Conservation (phyloP, 2,888 invertebrate genomes). For the Pseudococcus jackbeardsleyi region DNA sequence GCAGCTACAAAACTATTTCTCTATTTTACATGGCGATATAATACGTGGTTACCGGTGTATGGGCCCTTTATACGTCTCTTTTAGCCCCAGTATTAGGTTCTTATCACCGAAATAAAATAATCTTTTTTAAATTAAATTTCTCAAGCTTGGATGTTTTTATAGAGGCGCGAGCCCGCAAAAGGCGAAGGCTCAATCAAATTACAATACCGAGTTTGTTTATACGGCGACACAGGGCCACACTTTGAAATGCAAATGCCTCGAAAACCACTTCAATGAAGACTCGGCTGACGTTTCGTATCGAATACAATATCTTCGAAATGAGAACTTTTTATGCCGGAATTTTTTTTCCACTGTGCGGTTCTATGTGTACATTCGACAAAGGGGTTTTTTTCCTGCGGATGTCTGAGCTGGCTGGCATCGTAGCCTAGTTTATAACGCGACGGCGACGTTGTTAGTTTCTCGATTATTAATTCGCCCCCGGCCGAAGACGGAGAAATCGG, state of each 20-base stretch:
- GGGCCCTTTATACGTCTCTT: no score
- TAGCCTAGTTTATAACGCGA: no score
- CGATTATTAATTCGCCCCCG: not conserved
- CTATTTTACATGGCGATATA: not conserved
- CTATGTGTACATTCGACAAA: not conserved
- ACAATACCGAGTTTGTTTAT: slow-evolving; percentile 17
- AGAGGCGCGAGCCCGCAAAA: not conserved
- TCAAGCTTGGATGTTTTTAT: not conserved
- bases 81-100: not conserved
- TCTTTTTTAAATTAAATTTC: slow-evolving; percentile 21
- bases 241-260: slow-evolving; percentile 28
- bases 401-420: no score
- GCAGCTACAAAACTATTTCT: not conserved
- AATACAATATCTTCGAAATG: slow-evolving; percentile 17
- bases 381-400: no score
- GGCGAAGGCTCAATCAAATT: slow-evolving; percentile 19
- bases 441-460: not conserved
- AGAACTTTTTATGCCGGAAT: not conserved
- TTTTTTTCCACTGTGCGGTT: not conserved
- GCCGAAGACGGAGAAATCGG: not conserved
- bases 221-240: not conserved
- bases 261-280: slow-evolving; percentile 19
- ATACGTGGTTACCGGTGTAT: no score
- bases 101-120: not conserved
- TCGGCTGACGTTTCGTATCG: not conserved